Base-by-base conservation (phyloP, 2,888 invertebrate genomes). In the Ecliptopera silaceata region DNA sequence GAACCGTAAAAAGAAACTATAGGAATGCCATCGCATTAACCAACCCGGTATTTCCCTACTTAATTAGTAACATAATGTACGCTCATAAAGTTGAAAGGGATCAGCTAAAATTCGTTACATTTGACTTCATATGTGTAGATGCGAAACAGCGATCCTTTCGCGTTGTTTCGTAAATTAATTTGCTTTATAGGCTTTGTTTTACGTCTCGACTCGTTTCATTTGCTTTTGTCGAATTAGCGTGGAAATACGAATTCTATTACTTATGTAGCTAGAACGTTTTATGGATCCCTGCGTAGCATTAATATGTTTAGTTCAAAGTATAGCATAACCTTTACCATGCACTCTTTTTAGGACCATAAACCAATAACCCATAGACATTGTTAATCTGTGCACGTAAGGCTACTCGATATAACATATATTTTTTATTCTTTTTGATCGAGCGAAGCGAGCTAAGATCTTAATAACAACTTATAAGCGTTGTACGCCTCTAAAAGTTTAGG, bases 41-140 rank as follows among this genome's bases (percentile, higher is more conserved):
- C 1, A 13, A 6, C 13, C 34, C 13, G 34, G 5, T 15, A 36
- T 36, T 15, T 15, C 10, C 6, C 36, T 15, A 15, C 2, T 42
- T 53, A 47, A 42, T 53, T 47, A 47, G n/a, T 41, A 53, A 48
- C 17, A 39, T 17, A 31, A 26, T 8, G 6, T 26, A 26, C 6
- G 6, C 26, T 8, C 34, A 53, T 53, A 22, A 53, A 53, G 22
- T 53, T 22, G 12, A 46, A 45, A 47, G 46, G 46, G 41, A 47
- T 53, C 34, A 47, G 12, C n/a, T 10, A 17, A 42, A 34, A 32
- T 34, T 17, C 45, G 10, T 53, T 47, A 17, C 53, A 53, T 53
- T 46, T 17, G 5, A 46, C 39, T 53, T 46, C 46, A 34, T 53
- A 47, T 22, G 46, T 46, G 46, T 18, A 53, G 46, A 53, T 50